Conservation (phyloP, 2,888 invertebrate genomes). For the Mythimna albipuncta region DNA sequence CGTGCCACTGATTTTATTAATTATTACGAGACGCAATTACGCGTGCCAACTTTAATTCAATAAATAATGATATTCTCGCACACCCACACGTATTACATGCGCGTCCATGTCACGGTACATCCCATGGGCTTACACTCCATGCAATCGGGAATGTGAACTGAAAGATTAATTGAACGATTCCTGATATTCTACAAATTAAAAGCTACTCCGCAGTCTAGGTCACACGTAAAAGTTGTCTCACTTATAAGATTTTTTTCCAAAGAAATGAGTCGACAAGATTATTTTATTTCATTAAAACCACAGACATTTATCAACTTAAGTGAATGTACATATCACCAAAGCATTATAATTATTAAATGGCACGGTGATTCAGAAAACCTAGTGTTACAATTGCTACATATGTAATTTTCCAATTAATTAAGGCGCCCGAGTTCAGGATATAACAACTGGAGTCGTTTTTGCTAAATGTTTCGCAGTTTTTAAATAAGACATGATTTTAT, state of each 20-base stretch:
- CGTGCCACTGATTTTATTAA: slow-evolving; percentile 78
- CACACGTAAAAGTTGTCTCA: slow-evolving; percentile 61
- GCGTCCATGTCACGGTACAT: slow-evolving; percentile 2
- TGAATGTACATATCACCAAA: neutral
- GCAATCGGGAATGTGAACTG: slow-evolving; percentile 48
- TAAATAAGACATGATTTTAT: slow-evolving; percentile 4
- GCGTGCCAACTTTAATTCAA: slow-evolving; percentile 60
- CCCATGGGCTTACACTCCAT: slow-evolving; percentile 40
- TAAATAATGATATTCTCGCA: slow-evolving; percentile 58
- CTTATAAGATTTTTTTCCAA: slow-evolving; percentile 21
- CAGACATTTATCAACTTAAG: slow-evolving; percentile 9
- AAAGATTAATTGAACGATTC: slow-evolving; percentile 58
- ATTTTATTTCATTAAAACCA: slow-evolving; percentile 15
- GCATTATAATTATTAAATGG: slow-evolving; percentile 21
- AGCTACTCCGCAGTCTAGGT: slow-evolving; percentile 59
- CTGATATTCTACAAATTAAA: slow-evolving; percentile 66
- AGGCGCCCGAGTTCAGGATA: slow-evolving; percentile 2
- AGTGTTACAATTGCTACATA: neutral
- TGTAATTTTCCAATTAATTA: slow-evolving; percentile 6
- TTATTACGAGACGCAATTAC: slow-evolving; percentile 71
- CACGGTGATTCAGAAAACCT: slow-evolving; percentile 1
- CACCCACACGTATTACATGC: slow-evolving; percentile 41
- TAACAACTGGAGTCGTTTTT: neutral
- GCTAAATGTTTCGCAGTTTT: slow-evolving; percentile 8
- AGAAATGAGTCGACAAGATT: slow-evolving; percentile 28